Evolutionary conservation across 2,888 invertebrate genomes (phyloP), one percentile per base, ranked within the genome.

Genomic region (Chaitophorus viminalis): DNA sequence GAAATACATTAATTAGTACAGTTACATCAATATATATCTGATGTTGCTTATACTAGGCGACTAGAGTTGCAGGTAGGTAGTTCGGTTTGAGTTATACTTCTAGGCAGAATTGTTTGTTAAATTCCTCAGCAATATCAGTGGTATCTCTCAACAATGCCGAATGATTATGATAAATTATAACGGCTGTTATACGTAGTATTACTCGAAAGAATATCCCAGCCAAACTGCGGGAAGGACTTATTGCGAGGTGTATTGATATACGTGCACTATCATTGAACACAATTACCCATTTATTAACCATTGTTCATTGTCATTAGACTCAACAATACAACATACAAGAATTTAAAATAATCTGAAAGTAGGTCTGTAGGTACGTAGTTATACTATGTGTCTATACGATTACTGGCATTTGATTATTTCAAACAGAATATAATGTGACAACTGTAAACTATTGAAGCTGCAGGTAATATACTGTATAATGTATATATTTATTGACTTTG

Each of bases 261-360:
- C 46, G 46, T 77, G 52, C 52, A 31, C 21, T 52, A 77, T 52
- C 52, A 21, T 77, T 46, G 31, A 31, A 52, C 46, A 52, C 52
- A 31, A 21, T 77, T 77, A 77, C 18, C 29, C 31, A 52, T 29
- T 77, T 77, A 77, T 52, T 77, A 77, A 52, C 52, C 52, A 11
- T 46, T 46, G 14, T 46, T 46, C 46, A 14, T 52, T 52, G 77
- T 52, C 52, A 77, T 52, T 21, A 46, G 11, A 21, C 6, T n/a
- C n/a, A n/a, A n/a, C n/a, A n/a, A n/a, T n/a, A n/a, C n/a, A n/a
- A n/a, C n/a, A n/a, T n/a, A 21, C 46, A 29, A 31, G 52, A 31
- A 31, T 77, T 52, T 52, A 11, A 52, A 21, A 46, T 52, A 52
- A 52, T 52, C 31, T 52, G 21, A 21, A 77, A 65, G 65, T 25